Evolutionary conservation across 2,113 vertebrate species (phyloP).

Genomic region (Climacteris rufus): DNA sequence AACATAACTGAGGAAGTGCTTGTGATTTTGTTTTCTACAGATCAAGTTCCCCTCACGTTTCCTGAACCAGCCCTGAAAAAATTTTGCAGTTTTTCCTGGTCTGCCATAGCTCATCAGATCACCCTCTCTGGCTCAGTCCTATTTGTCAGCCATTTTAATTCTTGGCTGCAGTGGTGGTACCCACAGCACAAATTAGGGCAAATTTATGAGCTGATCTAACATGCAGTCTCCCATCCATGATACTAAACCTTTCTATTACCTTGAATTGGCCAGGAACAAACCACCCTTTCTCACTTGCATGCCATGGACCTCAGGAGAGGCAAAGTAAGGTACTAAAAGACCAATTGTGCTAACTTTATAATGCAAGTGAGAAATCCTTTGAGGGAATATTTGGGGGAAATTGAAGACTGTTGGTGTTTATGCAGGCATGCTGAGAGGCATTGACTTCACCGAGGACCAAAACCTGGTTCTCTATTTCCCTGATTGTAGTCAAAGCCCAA

Average conservation of each 20-base stretch:
- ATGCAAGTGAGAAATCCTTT: not conserved
- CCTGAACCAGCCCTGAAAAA: not conserved
- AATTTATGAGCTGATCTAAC: not conserved
- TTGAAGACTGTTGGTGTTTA: not conserved
- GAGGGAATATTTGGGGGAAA: not conserved
- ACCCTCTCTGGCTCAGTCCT: not conserved
- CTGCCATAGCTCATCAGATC: not conserved
- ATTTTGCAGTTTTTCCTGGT: not conserved
- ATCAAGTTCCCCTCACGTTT: not conserved
- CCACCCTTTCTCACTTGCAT: not conserved
- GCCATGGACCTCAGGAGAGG: not conserved
- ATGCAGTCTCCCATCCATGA: not conserved
- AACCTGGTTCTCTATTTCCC: not conserved
- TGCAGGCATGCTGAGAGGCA: not conserved
- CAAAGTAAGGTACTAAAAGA: not conserved
- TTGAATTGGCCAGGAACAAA: not conserved
- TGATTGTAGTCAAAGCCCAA: not conserved
- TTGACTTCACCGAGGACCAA: not conserved
- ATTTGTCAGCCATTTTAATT: not conserved
- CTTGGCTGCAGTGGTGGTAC: not conserved
- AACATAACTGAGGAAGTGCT: not conserved
- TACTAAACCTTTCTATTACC: not conserved
- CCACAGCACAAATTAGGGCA: not conserved
- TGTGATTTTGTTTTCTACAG: not conserved
- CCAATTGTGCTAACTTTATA: not conserved